A percentile compares a stretch with the other conserved stretches of the same genome.
Conservation (phyloP, 2,113 vertebrate species). For the Rissa tridactyla region DNA sequence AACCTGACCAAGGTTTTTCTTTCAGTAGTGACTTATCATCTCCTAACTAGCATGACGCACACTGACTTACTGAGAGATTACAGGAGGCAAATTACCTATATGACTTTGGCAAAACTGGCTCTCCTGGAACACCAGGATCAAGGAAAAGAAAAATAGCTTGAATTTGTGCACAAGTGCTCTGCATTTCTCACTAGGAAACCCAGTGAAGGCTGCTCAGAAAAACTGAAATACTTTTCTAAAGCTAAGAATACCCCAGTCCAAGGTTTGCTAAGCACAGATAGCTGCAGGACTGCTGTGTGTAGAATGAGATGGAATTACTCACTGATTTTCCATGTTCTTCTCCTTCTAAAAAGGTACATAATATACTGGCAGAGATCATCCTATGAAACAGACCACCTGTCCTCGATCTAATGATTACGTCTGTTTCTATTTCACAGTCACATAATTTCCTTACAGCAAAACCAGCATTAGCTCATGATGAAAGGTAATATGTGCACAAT, state of each 20-base stretch:
- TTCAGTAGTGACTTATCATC: slow-evolving; percentile 37
- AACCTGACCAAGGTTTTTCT: slow-evolving; percentile 32
- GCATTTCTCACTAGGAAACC: not conserved
- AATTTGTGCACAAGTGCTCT: not conserved
- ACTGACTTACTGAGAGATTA: slow-evolving; percentile 1
- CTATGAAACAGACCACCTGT: not conserved
- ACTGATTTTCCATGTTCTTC: not conserved
- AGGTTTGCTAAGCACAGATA: not conserved
- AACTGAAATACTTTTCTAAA: not conserved
- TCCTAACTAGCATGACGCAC: slow-evolving; percentile 26
- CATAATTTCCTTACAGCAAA: not conserved
- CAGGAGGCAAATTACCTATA: slow-evolving; percentile 16
- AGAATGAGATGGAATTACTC: not conserved
- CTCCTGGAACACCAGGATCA: not conserved
- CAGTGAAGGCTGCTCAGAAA: not conserved
- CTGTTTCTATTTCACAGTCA: not conserved
- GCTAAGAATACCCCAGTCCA: not conserved
- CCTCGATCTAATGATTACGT: not conserved
- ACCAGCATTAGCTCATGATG: not conserved
- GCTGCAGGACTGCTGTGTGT: not conserved
- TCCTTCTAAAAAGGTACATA: not conserved
- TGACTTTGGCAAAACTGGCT: not conserved
- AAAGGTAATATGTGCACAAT: not conserved
- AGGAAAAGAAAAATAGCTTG: not conserved
- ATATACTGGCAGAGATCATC: not conserved